A percentile compares a stretch with the other conserved stretches of the same genome.
These are phyloP conservation scores for Eupithecia exiguata DNA, from an alignment of 2,888 invertebrate species.

Conservation along the genomic window DNA sequence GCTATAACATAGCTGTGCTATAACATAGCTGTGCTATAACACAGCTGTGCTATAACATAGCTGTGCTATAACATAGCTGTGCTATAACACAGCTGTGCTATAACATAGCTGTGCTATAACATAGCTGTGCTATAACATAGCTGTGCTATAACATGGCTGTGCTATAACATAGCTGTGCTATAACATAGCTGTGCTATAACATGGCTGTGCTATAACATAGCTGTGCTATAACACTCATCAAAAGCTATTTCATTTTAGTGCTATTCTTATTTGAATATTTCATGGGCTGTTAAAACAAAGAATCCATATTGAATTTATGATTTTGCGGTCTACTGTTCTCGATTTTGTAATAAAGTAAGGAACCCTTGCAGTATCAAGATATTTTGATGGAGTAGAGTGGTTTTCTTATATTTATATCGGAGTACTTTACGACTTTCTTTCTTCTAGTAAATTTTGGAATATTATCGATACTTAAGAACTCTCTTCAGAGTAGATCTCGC, in stretches of 20 bases:
- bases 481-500: background rate
- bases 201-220: no score
- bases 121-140: no score
- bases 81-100: background rate
- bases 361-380: background rate
- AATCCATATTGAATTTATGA: conserved; percentile 1
- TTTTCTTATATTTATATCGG: background rate
- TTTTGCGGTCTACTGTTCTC: conserved; percentile 10
- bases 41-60: background rate
- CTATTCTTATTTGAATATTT: conserved; percentile 4
- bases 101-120: no score
- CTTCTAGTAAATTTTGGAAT: background rate
- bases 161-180: no score
- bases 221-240: background rate
- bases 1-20: background rate
- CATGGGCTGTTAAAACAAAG: conserved; percentile 24
- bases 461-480: background rate
- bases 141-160: background rate
- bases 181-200: background rate
- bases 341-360: conserved; percentile 3
- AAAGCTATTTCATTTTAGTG: background rate
- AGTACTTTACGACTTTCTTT: background rate
- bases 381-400: background rate
- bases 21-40: background rate
- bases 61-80: no score